phyloP scores from a whole-genome alignment of 2,888 invertebrate species.

The Apodemia zela region DNA sequence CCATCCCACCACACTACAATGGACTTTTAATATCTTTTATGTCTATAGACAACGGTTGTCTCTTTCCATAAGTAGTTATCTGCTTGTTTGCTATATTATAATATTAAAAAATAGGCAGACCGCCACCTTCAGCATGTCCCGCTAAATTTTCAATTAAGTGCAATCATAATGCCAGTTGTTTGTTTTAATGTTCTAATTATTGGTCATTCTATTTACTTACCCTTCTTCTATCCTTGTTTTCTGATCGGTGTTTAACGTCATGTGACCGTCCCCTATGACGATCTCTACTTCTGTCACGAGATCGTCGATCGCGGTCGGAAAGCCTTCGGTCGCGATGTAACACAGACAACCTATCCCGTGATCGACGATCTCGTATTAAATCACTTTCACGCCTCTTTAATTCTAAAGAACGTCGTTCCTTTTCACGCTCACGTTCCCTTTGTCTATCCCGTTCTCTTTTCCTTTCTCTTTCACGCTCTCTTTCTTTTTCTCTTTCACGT shows the following conservation, averaged over 20 bases:
- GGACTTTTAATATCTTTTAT: too few species aligned
- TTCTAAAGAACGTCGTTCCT: constrained; percentile 37
- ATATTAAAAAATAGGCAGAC: too few species aligned
- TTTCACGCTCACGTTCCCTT: constrained; percentile 34
- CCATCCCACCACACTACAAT: too few species aligned
- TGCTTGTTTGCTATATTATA: too few species aligned
- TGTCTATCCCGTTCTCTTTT: constrained; percentile 48
- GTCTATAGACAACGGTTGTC: too few species aligned
- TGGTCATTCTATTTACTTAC: constrained; percentile 36
- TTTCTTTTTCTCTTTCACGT: constrained; percentile 54
- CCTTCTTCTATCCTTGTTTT: constrained; percentile 44
- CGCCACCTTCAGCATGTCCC: too few species aligned
- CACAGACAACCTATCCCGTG: constrained; percentile 39
- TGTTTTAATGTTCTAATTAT: too few species aligned
- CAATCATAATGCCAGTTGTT: too few species aligned
- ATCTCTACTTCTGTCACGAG: constrained; percentile 43
- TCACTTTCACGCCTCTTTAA: constrained; percentile 33
- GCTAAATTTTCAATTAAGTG: too few species aligned
- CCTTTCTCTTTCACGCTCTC: constrained; percentile 48
- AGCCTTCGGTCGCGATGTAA: constrained; percentile 37
- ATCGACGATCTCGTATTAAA: constrained; percentile 33
- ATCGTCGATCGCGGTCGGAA: constrained; percentile 45
- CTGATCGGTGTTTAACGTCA: constrained; percentile 45
- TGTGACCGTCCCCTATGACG: constrained; percentile 50
- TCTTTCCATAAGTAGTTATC: too few species aligned